Conservation (phyloP, 2,888 invertebrate genomes). For the Meiosimyza decipiens region DNA sequence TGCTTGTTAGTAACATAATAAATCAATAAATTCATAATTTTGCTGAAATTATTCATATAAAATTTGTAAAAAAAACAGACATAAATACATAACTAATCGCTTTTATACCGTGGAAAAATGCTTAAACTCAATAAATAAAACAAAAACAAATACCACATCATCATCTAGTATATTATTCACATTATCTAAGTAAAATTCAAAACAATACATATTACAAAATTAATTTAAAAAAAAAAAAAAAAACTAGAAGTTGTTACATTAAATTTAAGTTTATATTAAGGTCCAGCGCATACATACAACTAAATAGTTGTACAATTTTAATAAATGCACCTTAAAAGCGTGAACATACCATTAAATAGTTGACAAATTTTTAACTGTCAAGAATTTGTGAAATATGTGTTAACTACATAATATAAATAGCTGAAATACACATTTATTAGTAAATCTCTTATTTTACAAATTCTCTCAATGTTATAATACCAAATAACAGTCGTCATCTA, state of each 20-base stretch:
- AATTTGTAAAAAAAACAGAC: constrained; percentile 12
- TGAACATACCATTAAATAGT: too few relatives aligned
- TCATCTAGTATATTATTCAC: background rate
- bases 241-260: constrained; percentile 19
- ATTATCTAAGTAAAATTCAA: background rate
- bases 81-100: constrained; percentile 4
- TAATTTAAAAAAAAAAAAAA: background rate
- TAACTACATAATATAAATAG: too few relatives aligned
- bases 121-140: background rate
- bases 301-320: too few relatives aligned
- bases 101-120: constrained; percentile 24
- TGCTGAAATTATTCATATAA: constrained; percentile 19
- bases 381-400: too few relatives aligned
- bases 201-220: background rate
- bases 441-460: too few relatives aligned
- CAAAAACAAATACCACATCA: constrained; percentile 3
- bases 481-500: too few relatives aligned
- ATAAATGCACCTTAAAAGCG: too few relatives aligned
- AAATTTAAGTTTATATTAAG: constrained; percentile 3
- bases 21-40: constrained; percentile 17
- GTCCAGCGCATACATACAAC: too few relatives aligned
- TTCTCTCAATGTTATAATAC: too few relatives aligned
- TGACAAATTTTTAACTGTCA: too few relatives aligned
- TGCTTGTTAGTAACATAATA: constrained; percentile 4
- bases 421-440: too few relatives aligned